These are phyloP conservation scores for Dysmachus trigonus DNA, from an alignment of 2,888 invertebrate genomes.

Conservation along the genomic window DNA sequence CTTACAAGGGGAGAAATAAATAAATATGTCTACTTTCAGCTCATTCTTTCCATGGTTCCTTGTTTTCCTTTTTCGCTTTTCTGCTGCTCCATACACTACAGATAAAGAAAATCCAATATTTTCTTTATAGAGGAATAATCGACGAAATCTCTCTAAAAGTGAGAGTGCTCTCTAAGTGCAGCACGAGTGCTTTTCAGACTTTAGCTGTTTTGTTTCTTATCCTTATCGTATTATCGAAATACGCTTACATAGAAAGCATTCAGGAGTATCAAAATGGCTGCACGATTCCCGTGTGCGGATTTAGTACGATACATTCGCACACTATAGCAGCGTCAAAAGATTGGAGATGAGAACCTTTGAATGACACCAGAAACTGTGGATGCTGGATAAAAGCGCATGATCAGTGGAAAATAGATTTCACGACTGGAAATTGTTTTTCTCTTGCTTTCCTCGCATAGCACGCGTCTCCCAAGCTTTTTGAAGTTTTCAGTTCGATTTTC, in stretches of 20 bases:
- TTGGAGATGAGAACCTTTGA: not conserved
- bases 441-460: not conserved
- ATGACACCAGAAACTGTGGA: not conserved
- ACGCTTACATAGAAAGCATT: not conserved
- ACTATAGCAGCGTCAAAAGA: not conserved
- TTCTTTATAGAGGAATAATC: not conserved
- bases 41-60: not conserved
- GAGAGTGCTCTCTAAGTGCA: not conserved
- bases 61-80: not conserved
- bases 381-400: not conserved
- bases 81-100: not conserved
- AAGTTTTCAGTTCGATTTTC: not conserved
- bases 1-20: not conserved
- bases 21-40: not conserved
- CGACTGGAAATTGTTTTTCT: not conserved
- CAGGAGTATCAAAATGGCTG: constrained; percentile 15
- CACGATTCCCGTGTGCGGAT: not conserved
- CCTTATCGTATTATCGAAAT: not conserved
- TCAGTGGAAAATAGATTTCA: constrained; percentile 1
- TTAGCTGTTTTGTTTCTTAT: not conserved
- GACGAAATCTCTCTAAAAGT: not conserved
- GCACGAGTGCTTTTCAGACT: not conserved
- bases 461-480: not conserved
- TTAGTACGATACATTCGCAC: not conserved
- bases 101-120: not conserved